Evolutionary conservation across 2,888 invertebrate species (phyloP), one percentile per base, ranked within the genome.

Genomic region (Hetaerina titia): DNA sequence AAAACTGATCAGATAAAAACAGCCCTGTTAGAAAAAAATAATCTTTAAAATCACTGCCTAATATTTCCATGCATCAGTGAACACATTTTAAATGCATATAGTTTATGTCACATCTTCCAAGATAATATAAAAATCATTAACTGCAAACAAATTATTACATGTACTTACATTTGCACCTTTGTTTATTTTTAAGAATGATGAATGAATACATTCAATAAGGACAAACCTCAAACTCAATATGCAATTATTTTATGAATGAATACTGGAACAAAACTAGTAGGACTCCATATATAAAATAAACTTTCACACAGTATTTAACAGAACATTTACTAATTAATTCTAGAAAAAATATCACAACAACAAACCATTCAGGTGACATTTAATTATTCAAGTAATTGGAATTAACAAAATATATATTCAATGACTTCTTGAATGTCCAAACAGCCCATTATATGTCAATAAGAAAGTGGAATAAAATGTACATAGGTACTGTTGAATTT

Each of bases 291-390:
- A 22, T 60, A 11, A 60, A 60, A 60, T 60, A 17, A 15, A 60
- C 60, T 15, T 15, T 60, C 11, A 60, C 1, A 17, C 60, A 60
- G 11, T 17, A 60, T 15, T 60, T 15, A 60, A 60, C 64, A 15
- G 19, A 64, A 19, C 17, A 69, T 22, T 6, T 5, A 69, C 9
- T 69, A 69, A 69, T 69, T 9, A 69, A 69, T 45, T 45, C 45
- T 45, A 69, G 69, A 69, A 19, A 69, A 69, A 69, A 69, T 69
- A 69, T 69, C 69, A 69, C 69, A 69, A 69, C 69, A 69, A n/a
- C n/a, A 69, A 17, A 69, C n/a, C 69, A 22, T n/a, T 69, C 69
- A 69, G 22, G 69, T 69, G n/a, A 22, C 69, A 22, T 22, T 22
- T 22, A 69, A 69, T 69, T 22, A 69, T 69, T 69, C 69, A 69